Base-by-base conservation (phyloP, 2,113 vertebrate species). In the Chloropsis hardwickii region DNA sequence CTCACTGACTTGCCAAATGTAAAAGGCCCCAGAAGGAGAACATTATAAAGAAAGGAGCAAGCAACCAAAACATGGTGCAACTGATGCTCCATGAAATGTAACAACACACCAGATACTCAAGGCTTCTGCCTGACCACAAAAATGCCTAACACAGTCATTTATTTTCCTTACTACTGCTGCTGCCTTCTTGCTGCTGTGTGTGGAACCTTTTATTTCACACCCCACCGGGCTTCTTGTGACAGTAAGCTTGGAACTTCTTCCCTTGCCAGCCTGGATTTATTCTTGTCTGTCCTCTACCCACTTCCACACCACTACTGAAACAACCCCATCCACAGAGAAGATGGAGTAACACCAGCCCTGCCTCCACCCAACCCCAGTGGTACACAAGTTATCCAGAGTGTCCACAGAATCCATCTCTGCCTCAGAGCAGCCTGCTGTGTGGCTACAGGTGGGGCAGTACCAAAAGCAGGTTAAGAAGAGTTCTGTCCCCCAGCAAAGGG, bases 331-430 rank as follows among this genome's bases (percentile, higher is more conserved):
- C 12, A 40, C 35, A 11, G 27, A n/a, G 28, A 28, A 62, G 29
- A 50, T 24, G 2, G 22, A 85, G 2, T 25, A 50, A 40, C 44
- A 47, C 13, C 44, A 47, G 28, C 22, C 17, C 27, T 29, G 18
- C 33, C 31, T 31, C 9, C 20, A 5, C 14, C 27, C 10, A 58
- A 5, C 17, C 12, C 5, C 2, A 0, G 1, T n/a, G 37, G 62
- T 40, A 25, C n/a, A 45, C 25, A 23, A 28, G 9, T 47, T 72
- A 50, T 1, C 54, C 67, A 61, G 24, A 35, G 5, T 2, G 13
- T 14, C 44, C 40, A 35, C 14, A 81, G 88, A 50, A 23, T 10
- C 72, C 47, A 47, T 0, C 74, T 53, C 66, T 48, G 48, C 31
- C 48, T 29, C 50, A 31, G 61, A 31, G 35, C 35, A 56, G 39